These are phyloP conservation scores for Cryptocephalus primarius DNA, from an alignment of 2,888 invertebrate species.

Conservation along the genomic window DNA sequence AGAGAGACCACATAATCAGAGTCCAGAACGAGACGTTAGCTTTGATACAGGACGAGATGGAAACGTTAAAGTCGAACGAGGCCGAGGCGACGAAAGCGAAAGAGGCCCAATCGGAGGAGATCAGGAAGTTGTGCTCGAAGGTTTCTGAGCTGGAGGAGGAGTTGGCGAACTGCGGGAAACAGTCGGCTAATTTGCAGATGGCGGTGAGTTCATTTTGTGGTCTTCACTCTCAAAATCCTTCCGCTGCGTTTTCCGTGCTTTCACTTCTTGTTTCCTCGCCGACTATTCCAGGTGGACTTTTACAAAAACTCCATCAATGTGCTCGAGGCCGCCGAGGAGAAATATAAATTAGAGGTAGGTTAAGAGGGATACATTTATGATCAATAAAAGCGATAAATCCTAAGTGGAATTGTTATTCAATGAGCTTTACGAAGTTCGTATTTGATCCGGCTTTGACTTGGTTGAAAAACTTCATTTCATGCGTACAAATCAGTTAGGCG, in stretches of 20 bases:
- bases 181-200: neutral
- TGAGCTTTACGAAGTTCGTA: too few species aligned
- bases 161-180: neutral
- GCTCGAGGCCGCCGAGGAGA: slow-evolving; percentile 28
- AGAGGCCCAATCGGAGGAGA: slow-evolving; percentile 18
- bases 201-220: slow-evolving; percentile 18
- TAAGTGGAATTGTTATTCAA: too few species aligned
- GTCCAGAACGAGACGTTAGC: slow-evolving; percentile 19
- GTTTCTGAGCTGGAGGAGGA: slow-evolving; percentile 23
- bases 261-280: too few species aligned
- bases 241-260: too few species aligned
- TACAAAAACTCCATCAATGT: slow-evolving; percentile 30
- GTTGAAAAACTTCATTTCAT: too few species aligned
- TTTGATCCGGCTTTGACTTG: too few species aligned
- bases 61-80: slow-evolving; percentile 13
- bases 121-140: slow-evolving; percentile 22
- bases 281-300: slow-evolving; percentile 26
- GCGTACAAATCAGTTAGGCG: too few species aligned
- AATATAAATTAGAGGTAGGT: slow-evolving; percentile 29
- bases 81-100: slow-evolving; percentile 17
- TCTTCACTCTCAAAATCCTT: too few species aligned
- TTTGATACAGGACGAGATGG: slow-evolving; percentile 20
- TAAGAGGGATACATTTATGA: neutral
- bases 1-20: slow-evolving; percentile 21
- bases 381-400: too few species aligned